A percentile compares a stretch with the other conserved stretches of the same genome.
Conservation (phyloP, 2,797 vertebrate genomes). For the Rhodeus uyekii region DNA sequence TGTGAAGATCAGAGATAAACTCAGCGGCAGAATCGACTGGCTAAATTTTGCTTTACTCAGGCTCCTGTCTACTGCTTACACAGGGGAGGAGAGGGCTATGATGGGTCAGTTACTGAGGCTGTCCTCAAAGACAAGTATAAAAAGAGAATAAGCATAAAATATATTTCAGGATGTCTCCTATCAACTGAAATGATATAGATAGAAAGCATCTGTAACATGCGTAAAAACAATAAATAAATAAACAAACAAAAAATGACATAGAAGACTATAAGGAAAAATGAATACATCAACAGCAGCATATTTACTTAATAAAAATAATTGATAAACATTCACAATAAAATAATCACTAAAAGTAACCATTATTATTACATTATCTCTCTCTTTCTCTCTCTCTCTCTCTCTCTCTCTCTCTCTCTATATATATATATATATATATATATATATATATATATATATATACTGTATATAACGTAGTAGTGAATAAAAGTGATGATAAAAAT, state of each 20-base stretch:
- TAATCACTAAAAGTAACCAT: neutral
- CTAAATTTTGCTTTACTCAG: neutral
- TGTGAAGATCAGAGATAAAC: constrained; percentile 1
- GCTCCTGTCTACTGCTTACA: neutral
- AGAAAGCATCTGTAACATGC: neutral
- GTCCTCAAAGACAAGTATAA: neutral
- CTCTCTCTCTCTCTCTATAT: no score
- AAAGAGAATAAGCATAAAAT: neutral
- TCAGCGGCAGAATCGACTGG: neutral
- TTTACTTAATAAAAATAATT: neutral
- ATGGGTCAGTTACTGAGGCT: neutral
- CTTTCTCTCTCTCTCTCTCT: no score
- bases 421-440: no score
- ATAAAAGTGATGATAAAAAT: no score
- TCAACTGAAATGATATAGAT: neutral
- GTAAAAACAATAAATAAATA: no score
- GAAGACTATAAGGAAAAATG: neutral
- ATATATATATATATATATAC: no score
- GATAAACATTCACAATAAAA: neutral
- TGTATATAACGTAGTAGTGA: no score
- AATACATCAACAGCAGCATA: neutral
- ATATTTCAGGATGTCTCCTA: neutral
- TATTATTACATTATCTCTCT: no score
- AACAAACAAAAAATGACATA: no score
- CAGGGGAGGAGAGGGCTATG: neutral